These are phyloP conservation scores for Formicarius rufipectus DNA, from an alignment of 2,113 vertebrate species.

Conservation along the genomic window DNA sequence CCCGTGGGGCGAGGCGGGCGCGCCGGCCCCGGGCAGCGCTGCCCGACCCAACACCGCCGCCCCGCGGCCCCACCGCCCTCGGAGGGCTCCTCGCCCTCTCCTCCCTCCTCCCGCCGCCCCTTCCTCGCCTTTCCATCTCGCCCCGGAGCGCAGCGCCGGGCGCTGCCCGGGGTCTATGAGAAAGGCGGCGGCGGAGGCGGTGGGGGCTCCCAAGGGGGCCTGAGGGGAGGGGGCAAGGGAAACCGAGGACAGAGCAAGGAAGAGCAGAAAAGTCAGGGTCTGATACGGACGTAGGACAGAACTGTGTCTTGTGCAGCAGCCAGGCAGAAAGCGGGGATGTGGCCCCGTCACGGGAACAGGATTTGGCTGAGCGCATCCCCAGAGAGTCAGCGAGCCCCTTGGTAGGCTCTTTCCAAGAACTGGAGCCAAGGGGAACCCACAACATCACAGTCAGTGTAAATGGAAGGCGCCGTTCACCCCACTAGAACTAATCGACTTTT, in stretches of 20 bases:
- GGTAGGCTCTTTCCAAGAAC: neutral
- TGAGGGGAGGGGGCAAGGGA: neutral
- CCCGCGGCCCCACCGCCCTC: neutral
- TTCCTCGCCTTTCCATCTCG: accelerated
- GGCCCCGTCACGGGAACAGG: neutral
- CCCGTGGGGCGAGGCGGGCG: neutral
- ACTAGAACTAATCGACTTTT: neutral
- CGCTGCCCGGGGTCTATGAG: neutral
- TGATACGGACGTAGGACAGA: accelerated
- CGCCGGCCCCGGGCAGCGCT: neutral
- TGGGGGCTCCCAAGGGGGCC: neutral
- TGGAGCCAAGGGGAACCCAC: neutral
- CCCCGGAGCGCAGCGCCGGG: neutral
- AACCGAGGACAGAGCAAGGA: neutral
- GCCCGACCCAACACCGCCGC: conserved; percentile 27
- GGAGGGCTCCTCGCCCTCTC: neutral
- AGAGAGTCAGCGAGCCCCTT: neutral
- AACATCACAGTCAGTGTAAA: neutral
- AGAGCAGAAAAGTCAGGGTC: neutral
- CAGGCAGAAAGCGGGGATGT: neutral
- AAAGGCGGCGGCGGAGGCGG: neutral
- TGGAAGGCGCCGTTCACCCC: neutral
- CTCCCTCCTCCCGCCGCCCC: too few relatives aligned
- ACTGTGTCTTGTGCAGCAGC: neutral
- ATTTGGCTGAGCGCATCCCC: neutral